Conservation (phyloP, 2,797 vertebrate species). For the Sciurus carolinensis region DNA sequence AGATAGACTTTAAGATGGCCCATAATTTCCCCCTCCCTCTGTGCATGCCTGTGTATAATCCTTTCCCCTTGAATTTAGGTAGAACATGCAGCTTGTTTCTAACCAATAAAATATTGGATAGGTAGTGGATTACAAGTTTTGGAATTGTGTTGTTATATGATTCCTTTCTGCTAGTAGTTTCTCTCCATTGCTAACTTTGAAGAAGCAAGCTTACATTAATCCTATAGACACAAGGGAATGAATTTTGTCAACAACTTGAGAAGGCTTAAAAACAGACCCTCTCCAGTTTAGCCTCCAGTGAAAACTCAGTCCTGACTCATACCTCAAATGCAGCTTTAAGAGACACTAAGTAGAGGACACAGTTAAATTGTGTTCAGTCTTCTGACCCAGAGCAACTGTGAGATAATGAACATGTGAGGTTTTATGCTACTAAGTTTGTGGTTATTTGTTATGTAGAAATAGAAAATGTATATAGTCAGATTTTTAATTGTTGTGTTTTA, state of each 20-base stretch:
- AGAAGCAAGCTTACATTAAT: constrained; percentile 13
- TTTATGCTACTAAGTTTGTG: constrained; percentile 6
- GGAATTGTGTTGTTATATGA: not conserved
- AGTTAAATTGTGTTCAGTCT: not conserved
- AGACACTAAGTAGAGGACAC: constrained; percentile 26
- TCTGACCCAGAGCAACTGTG: constrained; percentile 1
- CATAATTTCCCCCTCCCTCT: not conserved
- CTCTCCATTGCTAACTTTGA: constrained; percentile 36
- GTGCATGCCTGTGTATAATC: not conserved
- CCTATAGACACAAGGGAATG: not conserved
- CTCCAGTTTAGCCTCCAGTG: not conserved
- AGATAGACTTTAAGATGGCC: not conserved
- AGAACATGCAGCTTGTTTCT: constrained; percentile 40
- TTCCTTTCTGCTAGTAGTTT: not conserved
- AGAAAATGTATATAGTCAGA: constrained; percentile 21
- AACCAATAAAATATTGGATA: not conserved
- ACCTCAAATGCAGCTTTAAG: not conserved
- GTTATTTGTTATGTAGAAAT: constrained; percentile 38
- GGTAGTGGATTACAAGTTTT: not conserved
- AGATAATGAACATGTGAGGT: constrained; percentile 53
- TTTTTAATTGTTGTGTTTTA: constrained; percentile 20
- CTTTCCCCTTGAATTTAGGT: not conserved
- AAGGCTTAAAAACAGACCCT: constrained; percentile 6
- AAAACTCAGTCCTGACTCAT: not conserved
- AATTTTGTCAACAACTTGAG: constrained; percentile 29